Evolutionary conservation across 2,113 vertebrate species (phyloP), one percentile per base, ranked within the genome.

Genomic region (Psilopsiagon aurifrons): DNA sequence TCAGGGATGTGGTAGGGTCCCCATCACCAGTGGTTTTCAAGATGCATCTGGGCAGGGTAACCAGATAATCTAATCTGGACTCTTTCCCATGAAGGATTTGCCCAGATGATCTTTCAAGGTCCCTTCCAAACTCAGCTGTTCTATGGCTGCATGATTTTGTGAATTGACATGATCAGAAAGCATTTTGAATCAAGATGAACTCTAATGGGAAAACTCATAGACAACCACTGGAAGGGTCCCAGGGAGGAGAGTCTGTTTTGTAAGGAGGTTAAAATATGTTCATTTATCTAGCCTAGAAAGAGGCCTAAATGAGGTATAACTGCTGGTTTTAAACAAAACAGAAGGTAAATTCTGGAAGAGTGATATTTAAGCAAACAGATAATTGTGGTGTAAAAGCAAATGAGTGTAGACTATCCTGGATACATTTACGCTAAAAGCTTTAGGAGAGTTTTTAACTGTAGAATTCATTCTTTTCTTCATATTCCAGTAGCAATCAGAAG

Each of bases 1-100:
- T 28, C 8, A 46, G 14, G 28, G 6, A 28, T 1, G 1, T 25
- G 1, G 2, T 46, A n/a, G 6, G 7, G 3, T 73, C 33, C 22
- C 11, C 8, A 13, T 29, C 22, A 43, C 14, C 12, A 19, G 18
- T 51, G 17, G 13, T 6, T 88, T 77, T 73, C 47, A 55, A 74
- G 51, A 46, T 5, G 3, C 13, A 46, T 7, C 11, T 27, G 15
- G 20, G 51, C 33, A 28, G 3, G 16, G 17, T 13, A 7, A 7
- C 11, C 52, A 68, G 22, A 28, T 64, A 19, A 39, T 17, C 27
- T 71, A 19, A 39, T 25, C 14, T 43, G 9, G 8, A 9, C 12
- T 83, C 22, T 29, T 66, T 64, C 43, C 10, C 24, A 8, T 25
- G 24, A 64, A 81, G 74, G 4, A 11, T 11, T 47, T 19, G 25